Evolutionary conservation across 2,888 invertebrate species (phyloP), one percentile per base, ranked within the genome.

Genomic region (Ennomos quercinarius): DNA sequence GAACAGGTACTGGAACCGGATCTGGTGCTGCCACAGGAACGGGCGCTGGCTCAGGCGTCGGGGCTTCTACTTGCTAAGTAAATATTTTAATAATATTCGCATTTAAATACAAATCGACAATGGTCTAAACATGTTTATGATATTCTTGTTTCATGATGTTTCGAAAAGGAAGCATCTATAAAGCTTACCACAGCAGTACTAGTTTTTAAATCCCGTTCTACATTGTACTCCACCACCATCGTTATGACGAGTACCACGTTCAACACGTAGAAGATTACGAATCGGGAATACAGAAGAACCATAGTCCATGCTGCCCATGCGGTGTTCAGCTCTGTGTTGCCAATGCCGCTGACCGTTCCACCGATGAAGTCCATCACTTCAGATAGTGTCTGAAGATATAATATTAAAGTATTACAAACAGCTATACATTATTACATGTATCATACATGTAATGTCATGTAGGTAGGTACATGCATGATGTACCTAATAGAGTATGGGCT

Each of bases 271-370:
- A 94, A 75, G 0, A 93, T 56, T 2, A 84, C 81, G 42, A 93
- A 83, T 27, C 93, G 86, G 0, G 89, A 87, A 68, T 91, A 93
- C 2, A 93, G 49, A 10, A 91, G 76, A 3, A 87, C 86, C 86
- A 94, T 89, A 9, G 89, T 65, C 76, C 93, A 85, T 0, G 93
- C 74, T 0, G 91, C 80, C 79, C 78, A 77, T 0, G 74, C 52
- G 0, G 89, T 89, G 68, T 83, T 71, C 4, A 87, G 60, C 3
- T 77, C 65, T 1, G 62, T 61, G 36, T 72, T 78, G 0, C 81
- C 83, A 0, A 76, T 66, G 0, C 89, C 90, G 17, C 80, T 87
- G 0, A 72, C 77, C 0, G 72, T 68, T 0, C 80, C 90, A 0
- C 80, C 84, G 34, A 89, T 80, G 61, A 81, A 87, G 8, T 77